Evolutionary conservation across 2,797 vertebrate species (phyloP).

Genomic region (Meda fulgida): DNA sequence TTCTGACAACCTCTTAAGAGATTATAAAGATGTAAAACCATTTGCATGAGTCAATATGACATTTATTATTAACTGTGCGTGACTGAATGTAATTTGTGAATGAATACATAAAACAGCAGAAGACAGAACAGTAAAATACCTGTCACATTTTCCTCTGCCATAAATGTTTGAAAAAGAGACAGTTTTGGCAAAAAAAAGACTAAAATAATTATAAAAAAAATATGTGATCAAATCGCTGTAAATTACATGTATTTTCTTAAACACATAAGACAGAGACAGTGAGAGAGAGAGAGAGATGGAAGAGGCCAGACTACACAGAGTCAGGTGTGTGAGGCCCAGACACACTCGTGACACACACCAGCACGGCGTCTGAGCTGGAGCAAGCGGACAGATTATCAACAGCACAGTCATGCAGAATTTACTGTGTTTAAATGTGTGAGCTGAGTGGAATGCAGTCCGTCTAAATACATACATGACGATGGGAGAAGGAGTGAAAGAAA

Average conservation of each 20-base stretch:
- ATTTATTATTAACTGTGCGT: slow-evolving; percentile 35
- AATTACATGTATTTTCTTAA: background rate
- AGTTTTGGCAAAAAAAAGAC: background rate
- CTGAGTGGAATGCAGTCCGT: slow-evolving; percentile 75
- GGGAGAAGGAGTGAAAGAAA: slow-evolving; percentile 72
- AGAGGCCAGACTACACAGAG: background rate
- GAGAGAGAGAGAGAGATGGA: slow-evolving; percentile 44
- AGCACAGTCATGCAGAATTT: slow-evolving; percentile 71
- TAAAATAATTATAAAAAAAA: slow-evolving; percentile 15
- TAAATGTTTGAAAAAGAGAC: slow-evolving; percentile 61
- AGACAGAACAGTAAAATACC: slow-evolving; percentile 62
- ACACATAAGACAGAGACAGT: background rate
- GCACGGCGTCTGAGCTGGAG: slow-evolving; percentile 19
- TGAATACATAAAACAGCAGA: slow-evolving; percentile 65
- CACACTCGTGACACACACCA: slow-evolving; percentile 51
- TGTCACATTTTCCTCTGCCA: slow-evolving; percentile 62
- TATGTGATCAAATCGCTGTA: background rate
- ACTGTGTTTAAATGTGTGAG: slow-evolving; percentile 76
- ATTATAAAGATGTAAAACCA: slow-evolving; percentile 27
- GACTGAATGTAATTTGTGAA: slow-evolving; percentile 64
- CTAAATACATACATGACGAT: slow-evolving; percentile 77
- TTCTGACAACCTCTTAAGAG: slow-evolving; percentile 25
- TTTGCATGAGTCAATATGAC: slow-evolving; percentile 8
- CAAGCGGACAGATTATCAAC: slow-evolving; percentile 46
- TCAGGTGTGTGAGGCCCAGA: slow-evolving; percentile 50